phyloP scores from a whole-genome alignment of 2,113 vertebrate genomes.

The Dipodomys spectabilis region DNA sequence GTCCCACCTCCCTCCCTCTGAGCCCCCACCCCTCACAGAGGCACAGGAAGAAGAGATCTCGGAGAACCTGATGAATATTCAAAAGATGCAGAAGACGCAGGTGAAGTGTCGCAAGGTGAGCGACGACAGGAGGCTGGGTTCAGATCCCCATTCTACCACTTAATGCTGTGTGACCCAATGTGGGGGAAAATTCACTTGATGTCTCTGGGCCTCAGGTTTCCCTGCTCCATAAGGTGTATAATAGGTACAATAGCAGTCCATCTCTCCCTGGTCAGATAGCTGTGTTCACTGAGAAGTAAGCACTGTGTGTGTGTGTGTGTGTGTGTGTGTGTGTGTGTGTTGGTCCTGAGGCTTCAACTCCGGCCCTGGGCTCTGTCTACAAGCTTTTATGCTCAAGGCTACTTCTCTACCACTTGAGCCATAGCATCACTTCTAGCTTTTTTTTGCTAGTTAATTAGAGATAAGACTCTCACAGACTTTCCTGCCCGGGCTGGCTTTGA shows the following conservation, averaged over 20 bases:
- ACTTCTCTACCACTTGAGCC: too few species aligned
- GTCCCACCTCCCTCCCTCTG: background rate
- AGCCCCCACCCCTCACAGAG: conserved; percentile 57
- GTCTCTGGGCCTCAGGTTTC: background rate
- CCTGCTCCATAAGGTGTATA: background rate
- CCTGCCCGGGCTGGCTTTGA: too few species aligned
- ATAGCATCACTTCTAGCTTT: too few species aligned
- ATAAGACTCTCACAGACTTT: too few species aligned
- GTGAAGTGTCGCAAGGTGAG: conserved; percentile 82
- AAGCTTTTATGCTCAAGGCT: too few species aligned
- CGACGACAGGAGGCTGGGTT: background rate
- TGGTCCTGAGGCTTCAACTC: too few species aligned
- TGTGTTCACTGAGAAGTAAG: background rate
- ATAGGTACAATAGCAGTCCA: background rate
- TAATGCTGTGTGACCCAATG: background rate
- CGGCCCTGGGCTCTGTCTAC: too few species aligned
- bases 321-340: too few species aligned
- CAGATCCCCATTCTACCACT: background rate
- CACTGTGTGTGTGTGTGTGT: too few species aligned
- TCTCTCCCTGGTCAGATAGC: background rate
- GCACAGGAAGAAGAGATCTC: conserved; percentile 79
- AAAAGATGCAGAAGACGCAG: conserved; percentile 81
- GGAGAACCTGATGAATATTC: conserved; percentile 75
- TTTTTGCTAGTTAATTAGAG: too few species aligned
- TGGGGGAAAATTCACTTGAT: background rate